Percentiles rank a stretch among this genome's conserved stretches.
Evolutionary conservation across 2,888 invertebrate species (phyloP).

Genomic region (Cenopis cana): DNA sequence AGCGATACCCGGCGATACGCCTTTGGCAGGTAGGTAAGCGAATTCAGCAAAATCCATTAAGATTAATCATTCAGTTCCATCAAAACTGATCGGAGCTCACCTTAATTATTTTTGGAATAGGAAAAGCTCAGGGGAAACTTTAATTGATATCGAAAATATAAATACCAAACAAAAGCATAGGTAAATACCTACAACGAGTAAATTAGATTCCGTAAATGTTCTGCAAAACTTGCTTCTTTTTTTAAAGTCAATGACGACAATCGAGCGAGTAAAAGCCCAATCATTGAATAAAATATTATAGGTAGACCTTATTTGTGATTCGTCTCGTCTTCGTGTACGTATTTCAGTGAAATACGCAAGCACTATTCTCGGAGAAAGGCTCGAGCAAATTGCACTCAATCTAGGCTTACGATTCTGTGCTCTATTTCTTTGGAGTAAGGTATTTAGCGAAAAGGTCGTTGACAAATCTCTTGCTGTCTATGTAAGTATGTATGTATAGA

Average conservation of each 20-base stretch:
- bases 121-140: neutral
- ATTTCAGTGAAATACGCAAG: conserved; percentile 16
- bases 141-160: neutral
- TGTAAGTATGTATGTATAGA: neutral
- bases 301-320: conserved; percentile 27
- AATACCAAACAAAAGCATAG: conserved; percentile 4
- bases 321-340: conserved; percentile 4
- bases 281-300: conserved; percentile 34
- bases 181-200: neutral
- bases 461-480: neutral
- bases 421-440: conserved; percentile 5
- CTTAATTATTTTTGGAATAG: neutral
- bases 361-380: conserved; percentile 8
- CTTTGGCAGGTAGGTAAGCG: too few relatives aligned
- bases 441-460: neutral
- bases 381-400: conserved; percentile 10
- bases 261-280: conserved; percentile 27
- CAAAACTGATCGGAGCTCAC: neutral
- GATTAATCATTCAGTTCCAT: too few relatives aligned
- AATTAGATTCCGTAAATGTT: neutral
- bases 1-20: too few relatives aligned
- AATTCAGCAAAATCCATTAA: too few relatives aligned
- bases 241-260: conserved; percentile 9
- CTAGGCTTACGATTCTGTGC: conserved; percentile 2
- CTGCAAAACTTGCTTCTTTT: neutral